Base-by-base conservation (phyloP, 2,113 vertebrate genomes). In the Rafetus swinhoei region DNA sequence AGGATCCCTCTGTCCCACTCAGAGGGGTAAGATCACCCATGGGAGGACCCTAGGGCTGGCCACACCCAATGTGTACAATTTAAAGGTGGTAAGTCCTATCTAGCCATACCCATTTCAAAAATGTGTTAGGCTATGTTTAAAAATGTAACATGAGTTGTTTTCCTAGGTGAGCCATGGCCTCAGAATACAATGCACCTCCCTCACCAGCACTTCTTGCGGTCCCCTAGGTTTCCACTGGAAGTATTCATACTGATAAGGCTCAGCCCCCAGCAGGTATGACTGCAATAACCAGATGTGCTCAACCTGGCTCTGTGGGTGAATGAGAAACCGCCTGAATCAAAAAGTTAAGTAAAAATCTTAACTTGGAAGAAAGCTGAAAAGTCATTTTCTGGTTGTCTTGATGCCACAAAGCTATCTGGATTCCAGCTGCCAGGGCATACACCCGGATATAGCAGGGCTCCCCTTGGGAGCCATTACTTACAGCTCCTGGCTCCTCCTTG, bases 301-400 rank as follows among this genome's bases (percentile, higher is more conserved):
- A 69, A n/a, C 8, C 50, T 53, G 69, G 50, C 18, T 21, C 22
- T 59, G n/a, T 39, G 15, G 35, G 27, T 39, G 50, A 32, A 56
- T 59, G 39, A 76, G 27, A 19, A 59, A 32, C 59, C 29, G 54
- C 24, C 22, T 85, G 69, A 79, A 74, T 62, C n/a, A 59, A 79
- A 56, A 52, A 85, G 69, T 74, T 24, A 29, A 27, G 25, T 74
- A 55, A 87, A 88, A 0, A 0, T 19, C 32, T 18, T n/a, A n/a
- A n/a, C 25, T 79, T 90, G 25, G n/a, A 56, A 92, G 53, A 60
- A 86, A 90, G 83, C 53, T 15, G 10, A 86, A 77, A 14, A 95
- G 35, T 79, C 82, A 25, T 56, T 93, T 39, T 90, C 56, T 74
- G 80, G 59, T 9, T 55, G 3, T 84, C 55, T 82, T 81, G 35